Evolutionary conservation across 2,797 vertebrate species (phyloP), one percentile per base, ranked within the genome.

Genomic region (Carcharodon carcharias): DNA sequence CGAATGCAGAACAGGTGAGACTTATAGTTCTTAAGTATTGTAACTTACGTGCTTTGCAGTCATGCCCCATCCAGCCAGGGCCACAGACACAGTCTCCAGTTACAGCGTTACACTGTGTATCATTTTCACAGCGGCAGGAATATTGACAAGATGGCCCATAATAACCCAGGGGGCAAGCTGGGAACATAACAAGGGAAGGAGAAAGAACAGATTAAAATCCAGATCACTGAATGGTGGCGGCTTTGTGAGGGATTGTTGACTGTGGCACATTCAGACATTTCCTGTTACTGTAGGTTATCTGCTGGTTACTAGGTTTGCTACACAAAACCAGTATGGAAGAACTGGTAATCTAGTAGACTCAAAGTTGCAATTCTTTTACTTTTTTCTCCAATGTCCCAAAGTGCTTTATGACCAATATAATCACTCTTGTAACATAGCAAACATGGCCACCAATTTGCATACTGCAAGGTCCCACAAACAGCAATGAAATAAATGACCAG

Each of bases 11-110:
- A n/a, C 31, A 77, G 73, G 3, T 50, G 6, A 85, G 45, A 45
- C 21, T 1, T 6, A 50, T 45, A 26, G 35, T 63, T n/a, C n/a
- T 67, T 65, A n/a, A 92, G 1, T 61, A 21, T 8, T 96, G n/a
- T 50, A 89, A 97, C 96, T 97, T 95, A 97, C 96, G 2, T 61
- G 67, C 96, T 96, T 96, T 96, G 96, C 98, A 98, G 96, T 97
- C 28, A 0, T 85, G 97, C 82, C 98, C 97, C 8, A 89, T 97
- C 97, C 97, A 97, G 35, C 97, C 98, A 0, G 97, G 96, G 65
- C 97, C 96, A 97, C 97, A 98, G 0, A 95, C 45, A 82, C 97
- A 98, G 77, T 89, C 96, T 96, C 98, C 98, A 0, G 96, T 97
- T 96, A 97, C 96, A 0, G 96, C 96, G 97, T 98, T 97, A 96